Base-by-base conservation (phyloP, 1,140 invertebrate species). In the Psix sp. region DNA sequence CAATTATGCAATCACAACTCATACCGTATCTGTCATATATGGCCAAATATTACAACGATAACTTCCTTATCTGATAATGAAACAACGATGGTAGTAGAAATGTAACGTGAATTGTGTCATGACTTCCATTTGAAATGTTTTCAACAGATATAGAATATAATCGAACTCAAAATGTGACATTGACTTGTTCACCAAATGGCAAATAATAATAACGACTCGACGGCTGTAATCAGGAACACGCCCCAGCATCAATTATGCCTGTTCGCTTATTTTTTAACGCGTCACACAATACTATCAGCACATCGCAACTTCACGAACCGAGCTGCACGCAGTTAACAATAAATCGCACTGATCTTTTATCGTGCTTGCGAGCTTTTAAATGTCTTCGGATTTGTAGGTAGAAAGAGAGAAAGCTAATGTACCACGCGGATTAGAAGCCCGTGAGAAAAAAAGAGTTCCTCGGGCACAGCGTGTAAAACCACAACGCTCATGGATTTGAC, bases 391-490 rank as follows among this genome's bases (percentile, higher is more conserved):
- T 31, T 51, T 46, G 11, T 46, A 38, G 40, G 66, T 63, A 51
- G 20, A 63, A 68, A 51, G 65, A 74, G 54, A 62, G 21, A 51
- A 59, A 54, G 52, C 45, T 57, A 57, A 21, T 38, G 46, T 49
- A 62, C 40, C 42, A n/a, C n/a, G 62, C 38, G 66, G 75, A 77
- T 77, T 77, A 77, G 76, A 77, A 77, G 76, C 76, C 76, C 39
- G 40, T 63, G 35, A 62, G 60, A 74, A 57, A 10, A 31, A 71
- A n/a, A n/a, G n/a, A n/a, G n/a, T n/a, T n/a, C n/a, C n/a, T 62
- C 65, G n/a, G 31, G 43, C 56, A 51, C 29, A 54, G 59, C 46
- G 48, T 67, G 57, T 63, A 13, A 49, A 49, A 40, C 13, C 26
- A 11, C 45, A 7, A 20, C 15, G 13, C 42, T 21, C 5, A n/a